Evolutionary conservation across 2,888 invertebrate genomes (phyloP), one percentile per base, ranked within the genome.

Genomic region (Frankliniella fusca): DNA sequence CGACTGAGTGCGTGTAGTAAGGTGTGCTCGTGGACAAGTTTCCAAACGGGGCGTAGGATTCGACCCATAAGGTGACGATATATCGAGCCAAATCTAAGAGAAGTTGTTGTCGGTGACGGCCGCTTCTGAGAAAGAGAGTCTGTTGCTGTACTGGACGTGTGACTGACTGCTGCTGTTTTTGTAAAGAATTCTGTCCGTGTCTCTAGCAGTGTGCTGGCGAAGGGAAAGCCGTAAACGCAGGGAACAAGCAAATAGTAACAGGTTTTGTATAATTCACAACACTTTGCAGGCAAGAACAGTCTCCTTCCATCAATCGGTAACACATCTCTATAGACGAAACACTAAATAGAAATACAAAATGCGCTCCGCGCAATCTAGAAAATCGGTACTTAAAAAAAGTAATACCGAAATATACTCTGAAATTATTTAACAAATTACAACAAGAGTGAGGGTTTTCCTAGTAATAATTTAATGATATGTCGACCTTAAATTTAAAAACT

Each of bases 381-480:
- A 76, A 27, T 76, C 70, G 27, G 70, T 76, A 76, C 70, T 76
- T 76, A 76, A 23, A 76, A 76, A 20, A 61, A 18, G 61, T 61
- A 61, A 18, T 76, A 76, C 9, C 27, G 23, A 76, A 76, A 76
- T 76, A 76, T 76, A 76, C 70, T 76, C 70, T 76, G 70, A 76
- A 76, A 76, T 27, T 76, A 76, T 23, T n/a, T 76, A 76, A 76
- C 70, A 76, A 76, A 76, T 23, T 27, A 76, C 70, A 76, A 76
- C 70, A 76, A 76, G 27, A 76, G 70, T 23, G 27, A 76, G 70
- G 70, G 12, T 27, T 9, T 76, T 76, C 23, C 70, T 76, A 76
- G 8, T 12, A 76, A 76, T 76, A 76, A 76, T 76, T 76, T 76
- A 76, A 76, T 76, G 70, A 76, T 76, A 76, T 76, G 70, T 76